Evolutionary conservation across 2,797 vertebrate species (phyloP), one percentile per base, ranked within the genome.

Genomic region (Phoeniculus purpureus): DNA sequence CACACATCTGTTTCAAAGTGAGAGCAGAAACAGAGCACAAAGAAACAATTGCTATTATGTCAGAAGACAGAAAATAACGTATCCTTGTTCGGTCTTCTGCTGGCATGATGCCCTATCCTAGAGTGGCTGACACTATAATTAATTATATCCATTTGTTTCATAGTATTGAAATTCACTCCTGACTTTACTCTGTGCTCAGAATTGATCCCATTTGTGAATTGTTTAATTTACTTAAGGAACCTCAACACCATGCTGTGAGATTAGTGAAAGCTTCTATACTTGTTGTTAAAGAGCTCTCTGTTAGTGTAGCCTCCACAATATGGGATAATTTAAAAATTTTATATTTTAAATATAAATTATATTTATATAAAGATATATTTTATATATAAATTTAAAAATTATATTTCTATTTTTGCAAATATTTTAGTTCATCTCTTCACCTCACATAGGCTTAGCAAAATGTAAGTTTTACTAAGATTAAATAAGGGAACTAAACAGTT

Each of bases 51-150:
- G 66, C 15, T 11, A 3, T 91, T 88, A 84, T 61, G 50, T 58
- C 15, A 75, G 45, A 81, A 76, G 43, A n/a, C 64, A 86, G 81
- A 88, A 90, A 96, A 75, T 50, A 83, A 18, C 40, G 55, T 7
- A 45, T 37, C 5, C 15, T 92, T 68, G 29, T 65, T 90, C 3
- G 1, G 18, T 51, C n/a, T 79, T 93, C 59, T 89, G 52, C 81
- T 85, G 77, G 85, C 54, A 67, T 31, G 58, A 68, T 94, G 71
- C 48, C 74, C 32, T 95, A 11, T 68, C 91, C 55, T 74, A 55
- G 77, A 89, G 72, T 87, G 47, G 45, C 6, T 97, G 96, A 94
- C 91, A 90, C 92, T 26, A 66, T 94, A 95, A 96, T 97, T 96
- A 96, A 96, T 96, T 94, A 85, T 68, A 83, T 62, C 18, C 40